Evolutionary conservation across 92 coral and sea anemone genomes (phyloP).

Genomic region (Parazoanthus atlanticus): DNA sequence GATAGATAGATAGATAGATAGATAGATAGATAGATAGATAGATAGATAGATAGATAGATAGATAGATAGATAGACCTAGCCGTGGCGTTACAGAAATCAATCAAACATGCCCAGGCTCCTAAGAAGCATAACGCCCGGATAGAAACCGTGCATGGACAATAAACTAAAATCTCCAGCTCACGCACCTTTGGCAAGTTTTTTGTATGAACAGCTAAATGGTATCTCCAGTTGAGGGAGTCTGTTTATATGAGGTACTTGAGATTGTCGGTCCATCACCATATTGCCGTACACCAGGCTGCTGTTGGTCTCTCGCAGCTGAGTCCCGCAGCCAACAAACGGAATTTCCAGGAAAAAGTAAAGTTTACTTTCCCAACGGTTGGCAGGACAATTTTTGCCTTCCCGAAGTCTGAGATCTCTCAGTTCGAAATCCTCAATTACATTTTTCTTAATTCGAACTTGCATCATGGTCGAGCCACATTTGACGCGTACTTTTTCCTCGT

Average conservation of each 20-base stretch:
- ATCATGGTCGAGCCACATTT: constrained; percentile 41
- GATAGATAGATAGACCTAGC: no score
- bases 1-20: not conserved
- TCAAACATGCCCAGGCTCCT: no score
- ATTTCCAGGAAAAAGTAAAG: constrained; percentile 22
- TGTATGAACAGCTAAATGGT: constrained; percentile 39
- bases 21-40: not conserved
- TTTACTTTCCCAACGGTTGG: constrained; percentile 33
- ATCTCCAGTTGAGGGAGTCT: constrained; percentile 32
- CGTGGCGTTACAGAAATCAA: no score
- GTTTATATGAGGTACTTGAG: not conserved
- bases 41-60: no score
- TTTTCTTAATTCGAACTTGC: constrained; percentile 35
- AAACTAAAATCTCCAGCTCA: not conserved
- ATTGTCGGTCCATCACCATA: constrained; percentile 11
- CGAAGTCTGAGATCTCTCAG: constrained; percentile 22
- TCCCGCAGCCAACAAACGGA: constrained; percentile 43
- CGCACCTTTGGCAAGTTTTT: constrained; percentile 25
- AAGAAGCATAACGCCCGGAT: no score
- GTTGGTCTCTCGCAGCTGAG: constrained; percentile 17
- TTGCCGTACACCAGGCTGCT: constrained; percentile 28
- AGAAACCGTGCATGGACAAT: no score
- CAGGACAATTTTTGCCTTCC: not conserved
- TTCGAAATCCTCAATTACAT: constrained; percentile 18
- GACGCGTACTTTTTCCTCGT: constrained; percentile 26